Evolutionary conservation across 2,888 invertebrate species (phyloP).

Genomic region (Galerucella nymphaeae): DNA sequence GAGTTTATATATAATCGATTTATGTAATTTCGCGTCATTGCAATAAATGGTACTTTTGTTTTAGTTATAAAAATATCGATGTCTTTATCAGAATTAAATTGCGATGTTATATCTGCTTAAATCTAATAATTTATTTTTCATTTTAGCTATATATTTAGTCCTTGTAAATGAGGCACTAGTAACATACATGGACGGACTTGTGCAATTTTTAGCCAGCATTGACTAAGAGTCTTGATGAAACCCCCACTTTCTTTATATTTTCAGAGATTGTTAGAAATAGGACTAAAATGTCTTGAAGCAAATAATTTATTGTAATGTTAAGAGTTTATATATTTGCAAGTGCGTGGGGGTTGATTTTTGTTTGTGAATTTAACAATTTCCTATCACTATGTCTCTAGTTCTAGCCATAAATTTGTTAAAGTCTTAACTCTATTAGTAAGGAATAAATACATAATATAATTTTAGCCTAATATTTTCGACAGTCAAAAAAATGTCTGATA

Average conservation of each 20-base stretch:
- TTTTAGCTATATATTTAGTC: conserved; percentile 5
- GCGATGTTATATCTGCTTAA: neutral
- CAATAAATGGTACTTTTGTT: conserved; percentile 1
- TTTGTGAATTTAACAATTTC: neutral
- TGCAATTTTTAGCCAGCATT: conserved; percentile 18
- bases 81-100: neutral
- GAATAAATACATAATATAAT: neutral
- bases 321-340: neutral
- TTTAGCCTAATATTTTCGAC: conserved; percentile 1
- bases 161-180: conserved; percentile 27
- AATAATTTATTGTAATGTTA: too few relatives aligned
- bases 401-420: neutral
- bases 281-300: too few relatives aligned
- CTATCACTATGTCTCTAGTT: neutral
- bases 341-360: neutral
- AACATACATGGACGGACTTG: conserved; percentile 26
- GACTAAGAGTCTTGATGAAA: neutral
- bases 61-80: conserved; percentile 1
- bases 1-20: too few relatives aligned
- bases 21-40: too few relatives aligned
- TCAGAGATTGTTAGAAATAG: neutral
- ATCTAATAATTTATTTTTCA: neutral
- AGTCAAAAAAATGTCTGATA: neutral
- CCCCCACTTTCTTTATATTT: neutral
- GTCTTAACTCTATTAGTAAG: neutral